Evolutionary conservation across 2,888 invertebrate species (phyloP).

Genomic region (Macaria liturata): DNA sequence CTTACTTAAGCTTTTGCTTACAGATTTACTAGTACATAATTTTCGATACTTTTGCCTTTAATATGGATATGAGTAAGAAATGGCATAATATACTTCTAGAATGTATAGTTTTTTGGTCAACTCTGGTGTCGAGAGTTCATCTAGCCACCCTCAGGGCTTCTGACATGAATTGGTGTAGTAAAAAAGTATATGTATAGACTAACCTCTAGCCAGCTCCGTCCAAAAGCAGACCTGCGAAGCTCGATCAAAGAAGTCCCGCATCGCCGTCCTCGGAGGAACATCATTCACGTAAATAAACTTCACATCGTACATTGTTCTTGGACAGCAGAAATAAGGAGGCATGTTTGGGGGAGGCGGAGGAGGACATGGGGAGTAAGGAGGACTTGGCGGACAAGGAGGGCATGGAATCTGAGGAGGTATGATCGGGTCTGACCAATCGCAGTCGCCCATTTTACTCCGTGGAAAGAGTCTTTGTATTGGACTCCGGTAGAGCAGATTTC

Average conservation of each 20-base stretch:
- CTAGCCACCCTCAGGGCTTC: too few species aligned
- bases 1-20: too few species aligned
- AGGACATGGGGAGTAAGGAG: slow-evolving; percentile 30
- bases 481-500: too few species aligned
- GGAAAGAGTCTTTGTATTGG: not conserved
- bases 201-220: slow-evolving; percentile 90
- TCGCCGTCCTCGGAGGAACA: slow-evolving; percentile 81
- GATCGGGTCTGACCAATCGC: not conserved
- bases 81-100: too few species aligned
- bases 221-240: slow-evolving; percentile 88
- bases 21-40: too few species aligned
- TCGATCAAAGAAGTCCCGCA: slow-evolving; percentile 88
- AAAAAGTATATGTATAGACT: slow-evolving; percentile 1
- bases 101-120: too few species aligned
- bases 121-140: too few species aligned
- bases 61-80: too few species aligned
- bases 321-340: slow-evolving; percentile 56
- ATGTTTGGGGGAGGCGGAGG: slow-evolving; percentile 25
- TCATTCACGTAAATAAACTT: slow-evolving; percentile 84
- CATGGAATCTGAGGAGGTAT: slow-evolving; percentile 13
- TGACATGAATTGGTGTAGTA: too few species aligned
- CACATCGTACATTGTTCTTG: slow-evolving; percentile 63
- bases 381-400: slow-evolving; percentile 19
- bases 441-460: slow-evolving; percentile 7
- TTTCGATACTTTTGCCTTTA: too few species aligned